Conservation (phyloP, 2,113 vertebrate genomes). For the Herpetotheres cachinnans region DNA sequence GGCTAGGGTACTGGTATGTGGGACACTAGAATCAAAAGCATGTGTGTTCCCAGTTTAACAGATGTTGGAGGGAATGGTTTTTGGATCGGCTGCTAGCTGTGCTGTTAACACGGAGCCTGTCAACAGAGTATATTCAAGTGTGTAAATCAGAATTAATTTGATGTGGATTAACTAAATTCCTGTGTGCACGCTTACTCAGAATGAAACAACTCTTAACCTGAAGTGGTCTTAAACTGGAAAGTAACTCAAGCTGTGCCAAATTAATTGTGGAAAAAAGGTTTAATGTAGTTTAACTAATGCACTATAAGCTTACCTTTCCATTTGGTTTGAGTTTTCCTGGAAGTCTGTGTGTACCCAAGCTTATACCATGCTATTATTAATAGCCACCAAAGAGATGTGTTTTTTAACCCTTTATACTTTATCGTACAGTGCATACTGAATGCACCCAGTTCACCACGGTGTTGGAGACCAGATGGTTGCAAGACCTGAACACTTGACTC, state of each 20-base stretch:
- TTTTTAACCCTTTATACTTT: background rate
- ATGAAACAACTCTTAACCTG: background rate
- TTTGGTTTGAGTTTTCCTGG: background rate
- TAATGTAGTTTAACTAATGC: background rate
- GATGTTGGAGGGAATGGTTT: background rate
- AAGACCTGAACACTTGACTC: background rate
- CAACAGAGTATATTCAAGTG: background rate
- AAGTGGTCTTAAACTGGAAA: background rate
- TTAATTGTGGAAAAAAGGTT: background rate
- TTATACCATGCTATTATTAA: background rate
- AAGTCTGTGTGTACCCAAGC: background rate
- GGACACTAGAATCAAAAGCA: background rate
- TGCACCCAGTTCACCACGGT: background rate
- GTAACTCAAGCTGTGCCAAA: background rate
- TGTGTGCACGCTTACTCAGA: background rate
- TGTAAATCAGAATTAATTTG: background rate
- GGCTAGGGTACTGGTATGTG: background rate
- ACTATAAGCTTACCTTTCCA: background rate
- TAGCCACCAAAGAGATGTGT: background rate
- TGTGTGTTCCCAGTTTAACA: background rate
- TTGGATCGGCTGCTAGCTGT: background rate
- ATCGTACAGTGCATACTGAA: background rate
- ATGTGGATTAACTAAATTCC: background rate
- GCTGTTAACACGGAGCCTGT: background rate
- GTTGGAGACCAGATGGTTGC: background rate